Evolutionary conservation across 2,797 vertebrate species (phyloP).

Genomic region (Gephyroberyx darwinii): DNA sequence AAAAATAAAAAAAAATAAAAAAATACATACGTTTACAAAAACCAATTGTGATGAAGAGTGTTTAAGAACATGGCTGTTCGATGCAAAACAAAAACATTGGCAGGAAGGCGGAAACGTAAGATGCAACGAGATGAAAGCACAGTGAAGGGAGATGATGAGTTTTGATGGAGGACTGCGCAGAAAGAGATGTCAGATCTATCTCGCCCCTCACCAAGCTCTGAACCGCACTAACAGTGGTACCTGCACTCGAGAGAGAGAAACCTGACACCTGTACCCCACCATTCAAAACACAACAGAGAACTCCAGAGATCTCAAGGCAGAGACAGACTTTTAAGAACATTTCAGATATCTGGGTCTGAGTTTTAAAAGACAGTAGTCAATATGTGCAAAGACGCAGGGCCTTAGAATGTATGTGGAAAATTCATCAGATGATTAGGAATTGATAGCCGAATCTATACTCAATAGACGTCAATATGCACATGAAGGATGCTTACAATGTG

Average conservation of each 20-base stretch:
- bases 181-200: conserved; percentile 29
- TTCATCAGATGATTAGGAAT: conserved; percentile 51
- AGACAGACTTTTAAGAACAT: conserved; percentile 1
- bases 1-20: conserved; percentile 42
- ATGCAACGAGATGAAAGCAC: conserved; percentile 40
- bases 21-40: conserved; percentile 50
- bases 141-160: conserved; percentile 39
- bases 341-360: conserved; percentile 23
- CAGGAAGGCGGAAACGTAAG: conserved; percentile 45
- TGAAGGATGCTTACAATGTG: conserved; percentile 74
- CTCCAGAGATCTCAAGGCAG: conserved; percentile 30
- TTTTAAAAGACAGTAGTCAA: conserved; percentile 56
- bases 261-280: conserved; percentile 48
- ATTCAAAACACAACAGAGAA: conserved; percentile 18
- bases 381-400: conserved; percentile 78
- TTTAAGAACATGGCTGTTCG: conserved; percentile 63
- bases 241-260: background rate
- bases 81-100: conserved; percentile 70
- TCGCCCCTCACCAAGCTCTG: conserved; percentile 34
- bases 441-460: conserved; percentile 64
- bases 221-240: background rate
- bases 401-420: conserved; percentile 62
- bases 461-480: conserved; percentile 70
- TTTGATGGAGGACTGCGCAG: conserved; percentile 54
- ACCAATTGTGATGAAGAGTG: conserved; percentile 60